These are phyloP conservation scores for Oryzias woworae DNA, from an alignment of 2,113 vertebrate species.

Conservation along the genomic window DNA sequence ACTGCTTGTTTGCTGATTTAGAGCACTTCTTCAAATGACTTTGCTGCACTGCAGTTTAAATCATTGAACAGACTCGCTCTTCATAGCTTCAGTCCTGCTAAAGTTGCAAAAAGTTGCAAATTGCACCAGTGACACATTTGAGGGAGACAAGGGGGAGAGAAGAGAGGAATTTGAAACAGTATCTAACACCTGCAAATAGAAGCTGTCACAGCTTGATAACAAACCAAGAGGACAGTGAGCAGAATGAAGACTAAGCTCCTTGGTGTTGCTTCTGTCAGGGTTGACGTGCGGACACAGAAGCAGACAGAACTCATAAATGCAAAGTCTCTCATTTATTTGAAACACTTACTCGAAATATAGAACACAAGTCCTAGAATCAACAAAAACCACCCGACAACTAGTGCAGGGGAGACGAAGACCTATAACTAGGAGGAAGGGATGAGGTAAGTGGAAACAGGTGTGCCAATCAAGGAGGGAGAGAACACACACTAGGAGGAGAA, in stretches of 20 bases:
- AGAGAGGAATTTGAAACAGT: conserved; percentile 26
- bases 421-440: no score
- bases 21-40: conserved; percentile 39
- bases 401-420: no score
- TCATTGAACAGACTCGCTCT: conserved; percentile 33
- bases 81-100: conserved; percentile 45
- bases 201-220: conserved; percentile 69
- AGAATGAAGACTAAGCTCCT: conserved; percentile 58
- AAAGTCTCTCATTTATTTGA: no score
- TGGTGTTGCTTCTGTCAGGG: conserved; percentile 44
- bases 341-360: no score
- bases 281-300: no score
- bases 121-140: conserved; percentile 50
- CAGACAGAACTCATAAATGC: no score
- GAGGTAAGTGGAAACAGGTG: no score
- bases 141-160: not conserved
- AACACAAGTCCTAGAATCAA: no score
- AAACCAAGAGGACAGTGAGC: conserved; percentile 52
- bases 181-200: conserved; percentile 69
- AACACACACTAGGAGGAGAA: no score
- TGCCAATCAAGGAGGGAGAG: no score
- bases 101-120: conserved; percentile 60
- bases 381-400: no score
- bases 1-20: conserved; percentile 42
- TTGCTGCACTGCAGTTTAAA: conserved; percentile 52